Evolutionary conservation across 2,113 vertebrate species (phyloP).

Genomic region (Lycaon pictus): DNA sequence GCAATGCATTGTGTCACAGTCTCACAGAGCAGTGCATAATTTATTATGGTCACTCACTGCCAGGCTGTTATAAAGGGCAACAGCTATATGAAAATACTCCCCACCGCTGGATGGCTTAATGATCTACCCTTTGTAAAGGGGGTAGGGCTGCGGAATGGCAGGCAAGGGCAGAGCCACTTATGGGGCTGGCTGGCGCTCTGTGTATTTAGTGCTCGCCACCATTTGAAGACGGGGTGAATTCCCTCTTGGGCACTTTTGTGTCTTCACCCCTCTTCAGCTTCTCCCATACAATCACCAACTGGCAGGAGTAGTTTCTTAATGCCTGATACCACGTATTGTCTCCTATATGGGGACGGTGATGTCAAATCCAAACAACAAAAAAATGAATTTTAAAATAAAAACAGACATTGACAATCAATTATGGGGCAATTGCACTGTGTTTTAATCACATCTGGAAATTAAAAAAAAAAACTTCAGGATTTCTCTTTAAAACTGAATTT

Average conservation of each 20-base stretch:
- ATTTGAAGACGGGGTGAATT: background rate
- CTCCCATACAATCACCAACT: background rate
- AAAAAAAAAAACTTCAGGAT: background rate
- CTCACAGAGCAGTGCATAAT: slow-evolving; percentile 67
- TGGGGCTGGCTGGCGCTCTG: background rate
- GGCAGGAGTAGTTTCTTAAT: background rate
- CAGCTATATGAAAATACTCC: slow-evolving; percentile 60
- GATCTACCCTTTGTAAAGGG: slow-evolving; percentile 37
- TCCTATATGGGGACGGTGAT: background rate
- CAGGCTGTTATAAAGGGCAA: slow-evolving; percentile 64
- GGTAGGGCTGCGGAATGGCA: background rate
- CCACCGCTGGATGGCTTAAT: slow-evolving; percentile 55
- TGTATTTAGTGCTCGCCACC: background rate
- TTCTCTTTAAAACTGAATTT: slow-evolving; percentile 28
- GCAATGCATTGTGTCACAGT: slow-evolving; percentile 43
- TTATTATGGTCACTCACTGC: slow-evolving; percentile 72
- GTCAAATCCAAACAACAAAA: background rate
- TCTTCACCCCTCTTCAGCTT: background rate
- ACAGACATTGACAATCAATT: background rate
- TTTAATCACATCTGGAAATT: background rate
- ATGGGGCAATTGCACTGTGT: background rate
- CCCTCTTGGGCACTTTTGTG: background rate
- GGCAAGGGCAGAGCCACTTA: background rate
- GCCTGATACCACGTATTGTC: background rate
- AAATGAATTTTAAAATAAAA: background rate